Evolutionary conservation across 2,888 invertebrate species (phyloP), one percentile per base, ranked within the genome.

Genomic region (Coremacera marginata): DNA sequence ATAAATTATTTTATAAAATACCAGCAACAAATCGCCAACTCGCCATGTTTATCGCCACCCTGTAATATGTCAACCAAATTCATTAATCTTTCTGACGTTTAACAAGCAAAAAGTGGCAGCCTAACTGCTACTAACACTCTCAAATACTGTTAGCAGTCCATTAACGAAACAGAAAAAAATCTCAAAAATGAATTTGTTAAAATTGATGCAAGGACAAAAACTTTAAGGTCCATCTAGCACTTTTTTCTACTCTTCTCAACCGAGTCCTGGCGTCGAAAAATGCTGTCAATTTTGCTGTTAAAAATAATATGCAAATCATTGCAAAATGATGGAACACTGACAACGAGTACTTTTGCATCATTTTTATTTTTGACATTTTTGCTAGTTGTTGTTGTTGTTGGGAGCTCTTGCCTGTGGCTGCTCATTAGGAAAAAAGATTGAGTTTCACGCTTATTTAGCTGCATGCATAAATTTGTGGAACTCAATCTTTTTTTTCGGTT

Each of bases 301-400:
- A 5, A 63, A 31, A 63, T 14, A 63, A 63, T 31, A 63, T 63
- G 63, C 63, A 63, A 63, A 63, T 63, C 27, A 63, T 63, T 63
- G 27, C 31, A 31, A 63, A 63, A 63, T 63, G 25, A 31, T 63
- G 31, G 7, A n/a, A 11, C 2, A 7, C 34, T 5, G 14, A 8
- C 63, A n/a, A 31, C 34, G 9, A 31, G 25, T 22, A 22, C 19
- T 14, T 22, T 1, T 14, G 19, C 55, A 22, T 8, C 8, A 19
- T 55, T 16, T n/a, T 55, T 55, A 2, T 55, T 57, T 19, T 55
- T 57, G 4, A 22, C 25, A 27, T 60, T 60, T 11, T 60, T 60
- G 1, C 8, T 2, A 9, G 11, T 60, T 27, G 27, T 55, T 8
- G n/a, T 22, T 22, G 57, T 1, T 60, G 25, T 60, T 60, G 57